Base-by-base conservation (phyloP, 2,797 vertebrate species). In the Acipenser ruthenus region DNA sequence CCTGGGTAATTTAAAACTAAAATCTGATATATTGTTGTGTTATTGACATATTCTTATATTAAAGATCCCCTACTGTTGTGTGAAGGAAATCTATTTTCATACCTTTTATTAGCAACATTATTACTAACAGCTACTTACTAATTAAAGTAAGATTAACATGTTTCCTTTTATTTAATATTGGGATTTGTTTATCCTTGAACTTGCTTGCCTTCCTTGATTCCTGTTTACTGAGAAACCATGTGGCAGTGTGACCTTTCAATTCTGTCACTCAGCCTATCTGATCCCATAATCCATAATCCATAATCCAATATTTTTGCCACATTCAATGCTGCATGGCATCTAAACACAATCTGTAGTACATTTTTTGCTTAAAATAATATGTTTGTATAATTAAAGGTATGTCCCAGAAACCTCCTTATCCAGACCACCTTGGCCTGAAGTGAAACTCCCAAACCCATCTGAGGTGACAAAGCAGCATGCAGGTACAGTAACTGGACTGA, bases 361-460 rank as follows among this genome's bases (percentile, higher is more conserved):
- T 49, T 48, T 15, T 13, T 37, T 37, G 37, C 4, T 37, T 5
- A 37, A 37, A 37, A 4, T 37, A 37, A 8, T 10, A 13, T 59
- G 11, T 66, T 50, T 68, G 6, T 63, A 11, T 59, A 10, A 49
- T 4, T 50, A 49, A 62, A 94, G 92, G 4, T 74, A 79, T 0
- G 65, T 91, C 62, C 89, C 94, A 10, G 84, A 80, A 75, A 98
- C 94, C 0, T 95, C 94, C 1, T 78, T 99, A 72, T 91, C 87
- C 47, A 86, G 86, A 0, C 93, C 95, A 0, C 94, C 92, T 0
- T 98, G 95, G 96, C 75, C 89, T 9, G 81, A 91, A 68, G 67
- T 87, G 12, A 64, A 73, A 0, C 64, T 73, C 37, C 80, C 76
- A 18, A 79, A 88, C 15, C 71, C 85, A 0, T 65, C 37, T 2